phyloP scores from a whole-genome alignment of 2,888 invertebrate species.

The Anodontia alba region DNA sequence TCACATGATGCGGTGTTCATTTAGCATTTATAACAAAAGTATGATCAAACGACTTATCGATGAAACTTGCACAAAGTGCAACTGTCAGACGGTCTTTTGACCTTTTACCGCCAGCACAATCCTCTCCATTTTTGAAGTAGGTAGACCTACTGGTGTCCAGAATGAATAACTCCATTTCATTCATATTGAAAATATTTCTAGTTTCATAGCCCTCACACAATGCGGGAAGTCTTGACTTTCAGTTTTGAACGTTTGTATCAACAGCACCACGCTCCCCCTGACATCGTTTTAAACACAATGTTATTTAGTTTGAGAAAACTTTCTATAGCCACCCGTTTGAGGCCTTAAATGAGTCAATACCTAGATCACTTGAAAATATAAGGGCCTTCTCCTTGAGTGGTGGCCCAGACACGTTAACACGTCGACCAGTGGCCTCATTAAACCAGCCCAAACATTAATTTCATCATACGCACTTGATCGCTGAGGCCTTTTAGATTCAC shows the following conservation, averaged over 20 bases:
- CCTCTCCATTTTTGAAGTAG: neutral
- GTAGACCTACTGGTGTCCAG: slow-evolving; percentile 5
- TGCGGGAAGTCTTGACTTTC: slow-evolving; percentile 39
- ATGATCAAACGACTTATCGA: slow-evolving; percentile 19
- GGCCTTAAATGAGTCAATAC: slow-evolving; percentile 26
- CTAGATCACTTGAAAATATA: slow-evolving; percentile 17
- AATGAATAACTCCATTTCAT: slow-evolving; percentile 18
- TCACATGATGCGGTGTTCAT: neutral
- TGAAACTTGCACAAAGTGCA: no score
- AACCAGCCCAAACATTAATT: neutral
- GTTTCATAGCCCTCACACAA: slow-evolving; percentile 45
- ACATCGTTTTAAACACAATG: slow-evolving; percentile 39
- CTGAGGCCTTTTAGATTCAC: neutral
- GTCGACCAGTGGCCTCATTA: slow-evolving; percentile 1
- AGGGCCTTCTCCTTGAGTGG: slow-evolving; percentile 13
- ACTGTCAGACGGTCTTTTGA: no score
- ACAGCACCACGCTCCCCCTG: slow-evolving; percentile 46
- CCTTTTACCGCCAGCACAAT: slow-evolving; percentile 22
- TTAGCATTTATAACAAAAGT: neutral
- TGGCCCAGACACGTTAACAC: slow-evolving; percentile 10
- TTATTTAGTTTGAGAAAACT: slow-evolving; percentile 22
- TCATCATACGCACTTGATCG: neutral
- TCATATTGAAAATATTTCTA: neutral
- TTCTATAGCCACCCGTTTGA: slow-evolving; percentile 46
- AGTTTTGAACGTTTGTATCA: slow-evolving; percentile 22